These are phyloP conservation scores for Stichodactyla mertensii DNA, from an alignment of 64 coral and sea anemone species.

Conservation along the genomic window DNA sequence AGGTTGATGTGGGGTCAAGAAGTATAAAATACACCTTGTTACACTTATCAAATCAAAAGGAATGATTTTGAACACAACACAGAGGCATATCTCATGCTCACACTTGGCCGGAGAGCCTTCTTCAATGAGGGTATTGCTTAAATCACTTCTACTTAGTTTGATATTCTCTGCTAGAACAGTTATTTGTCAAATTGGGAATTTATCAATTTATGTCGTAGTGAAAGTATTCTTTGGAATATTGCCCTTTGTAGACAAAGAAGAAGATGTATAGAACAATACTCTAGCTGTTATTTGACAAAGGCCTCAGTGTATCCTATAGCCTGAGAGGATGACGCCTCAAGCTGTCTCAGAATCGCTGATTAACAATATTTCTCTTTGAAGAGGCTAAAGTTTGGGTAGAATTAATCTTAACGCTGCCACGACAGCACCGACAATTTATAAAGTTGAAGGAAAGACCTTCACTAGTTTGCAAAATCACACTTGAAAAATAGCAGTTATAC, in stretches of 20 bases:
- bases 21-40: conserved; percentile 13
- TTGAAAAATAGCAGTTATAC: not conserved
- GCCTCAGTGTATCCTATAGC: not conserved
- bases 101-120: not conserved
- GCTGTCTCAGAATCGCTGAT: conserved; percentile 15
- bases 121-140: not conserved
- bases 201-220: not conserved
- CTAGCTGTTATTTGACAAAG: not conserved
- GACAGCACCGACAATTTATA: not conserved
- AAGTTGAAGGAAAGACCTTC: not conserved
- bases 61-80: conserved; percentile 14
- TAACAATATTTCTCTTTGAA: conserved; percentile 20
- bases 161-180: not conserved
- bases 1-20: conserved; percentile 13
- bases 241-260: not conserved
- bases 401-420: conserved; percentile 2
- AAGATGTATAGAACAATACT: not conserved
- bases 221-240: conserved; percentile 5
- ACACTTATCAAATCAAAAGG: conserved; percentile 20
- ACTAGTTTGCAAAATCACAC: conserved; percentile 5
- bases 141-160: not conserved
- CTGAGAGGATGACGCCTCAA: conserved; percentile 17
- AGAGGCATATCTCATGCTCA: not conserved
- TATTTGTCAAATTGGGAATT: not conserved
- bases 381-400: not conserved